Base-by-base conservation (phyloP, 2,797 vertebrate genomes). In the Helarctos malayanus region DNA sequence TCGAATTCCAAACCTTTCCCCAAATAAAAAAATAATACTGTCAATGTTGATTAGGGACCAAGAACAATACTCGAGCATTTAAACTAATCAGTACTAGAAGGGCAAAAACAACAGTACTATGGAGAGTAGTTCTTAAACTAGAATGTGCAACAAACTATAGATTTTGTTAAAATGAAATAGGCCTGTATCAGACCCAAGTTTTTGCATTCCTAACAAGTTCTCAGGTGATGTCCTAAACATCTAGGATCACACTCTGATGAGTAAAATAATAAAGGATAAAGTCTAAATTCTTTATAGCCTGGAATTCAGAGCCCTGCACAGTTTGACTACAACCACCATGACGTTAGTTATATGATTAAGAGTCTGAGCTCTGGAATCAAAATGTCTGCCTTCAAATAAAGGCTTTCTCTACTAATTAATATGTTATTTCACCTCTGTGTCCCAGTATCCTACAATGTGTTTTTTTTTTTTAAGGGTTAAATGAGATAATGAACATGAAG, bases 1-100 rank as follows among this genome's bases (percentile, higher is more conserved):
- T 23, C 56, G 19, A 95, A 85, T 76, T 95, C 76, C 76, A 94
- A 89, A 80, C 13, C 25, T 92, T 97, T 89, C 57, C 56, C 57
- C 27, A 94, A 61, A 2, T 93, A 54, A 94, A 95, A 92, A 85
- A 63, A 32, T 49, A 79, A 38, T 61, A 68, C 23, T 81, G 14
- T 65, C 16, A 9, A 82, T 69, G 23, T 49, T 88, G 54, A 90
- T 54, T 75, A 89, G 32, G 49, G 21, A 86, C 15, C 52, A 75
- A 76, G 63, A 63, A 56, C 35, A 86, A 32, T 18, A 89, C 1
- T 78, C 49, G 41, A 71, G 81, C 79, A 96, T 45, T 84, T 91
- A 75, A 95, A 68, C 10, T 59, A 47, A 81, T 57, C 16, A 79
- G 15, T 84, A 76, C 45, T 63, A 81, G 23, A 73, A 47, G 61